phyloP scores from a whole-genome alignment of 2,113 vertebrate species.

The Anhinga anhinga region DNA sequence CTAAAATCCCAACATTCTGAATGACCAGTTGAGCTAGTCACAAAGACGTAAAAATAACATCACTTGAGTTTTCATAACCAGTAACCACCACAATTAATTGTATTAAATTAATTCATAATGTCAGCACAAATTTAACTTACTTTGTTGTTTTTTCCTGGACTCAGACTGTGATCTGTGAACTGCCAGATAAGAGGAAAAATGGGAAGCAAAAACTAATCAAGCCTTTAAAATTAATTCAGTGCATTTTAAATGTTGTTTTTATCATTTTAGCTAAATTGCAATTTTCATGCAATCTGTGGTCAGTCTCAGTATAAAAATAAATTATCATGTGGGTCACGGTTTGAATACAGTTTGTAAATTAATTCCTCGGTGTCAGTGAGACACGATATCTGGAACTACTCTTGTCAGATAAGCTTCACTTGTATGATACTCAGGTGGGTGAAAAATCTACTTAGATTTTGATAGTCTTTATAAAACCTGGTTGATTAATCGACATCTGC shows the following conservation, averaged over 20 bases:
- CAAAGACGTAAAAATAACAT: neutral
- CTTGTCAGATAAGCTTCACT: neutral
- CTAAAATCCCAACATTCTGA: neutral
- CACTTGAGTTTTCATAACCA: neutral
- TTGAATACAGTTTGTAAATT: neutral
- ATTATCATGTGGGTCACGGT: neutral
- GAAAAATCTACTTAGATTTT: neutral
- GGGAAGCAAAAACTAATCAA: neutral
- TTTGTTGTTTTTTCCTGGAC: neutral
- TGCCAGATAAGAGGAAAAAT: neutral
- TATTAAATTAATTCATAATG: neutral
- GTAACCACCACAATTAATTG: neutral
- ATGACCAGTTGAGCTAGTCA: neutral
- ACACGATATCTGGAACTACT: neutral
- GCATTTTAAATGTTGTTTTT: neutral
- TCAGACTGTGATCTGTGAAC: neutral
- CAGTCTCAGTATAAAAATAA: neutral
- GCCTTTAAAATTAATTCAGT: neutral
- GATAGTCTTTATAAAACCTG: neutral
- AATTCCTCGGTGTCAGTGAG: neutral
- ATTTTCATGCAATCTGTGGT: neutral
- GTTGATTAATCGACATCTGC: neutral
- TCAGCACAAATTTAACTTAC: neutral
- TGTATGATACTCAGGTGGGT: neutral
- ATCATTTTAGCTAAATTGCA: neutral